Conservation (phyloP, 92 coral and sea anemone genomes). For the Diadumene lineata region DNA sequence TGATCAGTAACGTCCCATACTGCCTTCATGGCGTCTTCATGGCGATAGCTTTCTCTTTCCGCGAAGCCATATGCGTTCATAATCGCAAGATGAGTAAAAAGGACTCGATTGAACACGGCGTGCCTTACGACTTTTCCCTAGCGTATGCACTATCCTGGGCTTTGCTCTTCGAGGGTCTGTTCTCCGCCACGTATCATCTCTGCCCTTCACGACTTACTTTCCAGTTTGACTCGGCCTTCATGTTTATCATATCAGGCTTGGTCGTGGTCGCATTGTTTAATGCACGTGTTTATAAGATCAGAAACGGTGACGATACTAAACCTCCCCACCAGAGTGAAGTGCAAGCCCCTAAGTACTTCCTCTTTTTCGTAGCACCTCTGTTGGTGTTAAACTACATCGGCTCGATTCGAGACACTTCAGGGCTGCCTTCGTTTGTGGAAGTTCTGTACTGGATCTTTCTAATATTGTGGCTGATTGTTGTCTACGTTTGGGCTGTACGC, state of each 20-base stretch:
- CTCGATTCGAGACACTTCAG: constrained; percentile 81
- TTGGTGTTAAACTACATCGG: constrained; percentile 87
- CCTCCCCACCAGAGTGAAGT: constrained; percentile 63
- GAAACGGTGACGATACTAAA: constrained; percentile 1
- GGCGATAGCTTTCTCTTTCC: constrained; percentile 74
- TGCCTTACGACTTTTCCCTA: constrained; percentile 79
- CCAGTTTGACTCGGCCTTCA: constrained; percentile 98
- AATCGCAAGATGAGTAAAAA: constrained; percentile 7
- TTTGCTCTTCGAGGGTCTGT: constrained; percentile 84
- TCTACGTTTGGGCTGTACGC: constrained; percentile 78
- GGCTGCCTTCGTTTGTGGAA: constrained; percentile 68
- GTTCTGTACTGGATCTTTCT: constrained; percentile 69
- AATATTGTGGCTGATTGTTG: constrained; percentile 66
- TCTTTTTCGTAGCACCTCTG: constrained; percentile 91
- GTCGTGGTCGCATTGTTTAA: constrained; percentile 84
- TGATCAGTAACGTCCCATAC: constrained; percentile 88
- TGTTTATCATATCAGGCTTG: constrained; percentile 92
- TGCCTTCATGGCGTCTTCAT: constrained; percentile 75
- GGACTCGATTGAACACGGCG: not conserved
- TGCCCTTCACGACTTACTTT: constrained; percentile 96
- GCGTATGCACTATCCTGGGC: constrained; percentile 94
- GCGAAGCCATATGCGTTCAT: constrained; percentile 77
- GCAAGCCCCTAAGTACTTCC: constrained; percentile 89
- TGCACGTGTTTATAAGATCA: constrained; percentile 55
- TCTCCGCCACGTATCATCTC: constrained; percentile 89